Evolutionary conservation across 2,888 invertebrate species (phyloP).

Genomic region (Resseliella maxima): DNA sequence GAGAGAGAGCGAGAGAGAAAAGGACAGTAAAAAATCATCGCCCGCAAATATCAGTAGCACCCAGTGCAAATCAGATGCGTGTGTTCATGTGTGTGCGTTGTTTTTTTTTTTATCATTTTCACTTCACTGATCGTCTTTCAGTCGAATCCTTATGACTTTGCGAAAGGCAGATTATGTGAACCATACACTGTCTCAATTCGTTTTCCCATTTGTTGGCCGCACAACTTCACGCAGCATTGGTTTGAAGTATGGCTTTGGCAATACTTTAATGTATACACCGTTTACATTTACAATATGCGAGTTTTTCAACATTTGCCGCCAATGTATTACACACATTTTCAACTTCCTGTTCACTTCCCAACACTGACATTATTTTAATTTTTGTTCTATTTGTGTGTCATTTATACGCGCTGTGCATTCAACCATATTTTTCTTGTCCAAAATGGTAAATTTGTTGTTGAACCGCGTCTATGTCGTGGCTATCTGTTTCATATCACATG

Average conservation of each 20-base stretch:
- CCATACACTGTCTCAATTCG: background rate
- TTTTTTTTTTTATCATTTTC: background rate
- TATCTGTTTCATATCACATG: background rate
- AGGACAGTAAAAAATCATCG: background rate
- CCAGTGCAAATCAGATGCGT: background rate
- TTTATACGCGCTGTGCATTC: constrained; percentile 36
- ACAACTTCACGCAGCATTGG: background rate
- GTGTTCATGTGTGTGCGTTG: background rate
- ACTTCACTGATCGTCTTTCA: background rate
- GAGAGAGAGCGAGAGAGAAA: too few relatives aligned
- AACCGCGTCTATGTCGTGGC: background rate
- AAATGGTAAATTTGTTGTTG: constrained; percentile 25
- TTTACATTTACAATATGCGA: background rate
- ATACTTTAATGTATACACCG: background rate
- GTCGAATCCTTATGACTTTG: background rate
- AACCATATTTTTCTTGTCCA: constrained; percentile 55
- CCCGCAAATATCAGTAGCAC: background rate
- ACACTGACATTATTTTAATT: constrained; percentile 13
- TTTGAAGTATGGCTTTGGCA: background rate
- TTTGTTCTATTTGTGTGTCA: constrained; percentile 33
- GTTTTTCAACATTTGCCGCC: background rate
- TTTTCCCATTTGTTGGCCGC: background rate
- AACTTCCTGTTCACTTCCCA: constrained; percentile 27
- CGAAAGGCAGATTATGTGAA: background rate
- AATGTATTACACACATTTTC: background rate